phyloP scores from a whole-genome alignment of 2,888 invertebrate species.

The Lottia scabra region DNA sequence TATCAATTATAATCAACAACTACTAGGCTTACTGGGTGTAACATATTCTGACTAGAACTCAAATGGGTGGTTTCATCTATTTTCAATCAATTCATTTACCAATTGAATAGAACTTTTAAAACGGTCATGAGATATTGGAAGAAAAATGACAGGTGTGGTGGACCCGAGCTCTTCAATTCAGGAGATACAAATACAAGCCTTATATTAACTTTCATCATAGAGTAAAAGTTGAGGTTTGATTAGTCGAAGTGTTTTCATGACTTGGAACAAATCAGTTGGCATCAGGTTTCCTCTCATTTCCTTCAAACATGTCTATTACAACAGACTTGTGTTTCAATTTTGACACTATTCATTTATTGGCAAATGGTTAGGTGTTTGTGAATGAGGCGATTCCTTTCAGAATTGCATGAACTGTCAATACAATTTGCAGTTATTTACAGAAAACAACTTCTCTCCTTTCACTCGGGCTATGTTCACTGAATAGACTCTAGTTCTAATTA shows the following conservation, averaged over 20 bases:
- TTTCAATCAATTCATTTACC: background rate
- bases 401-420: constrained; percentile 29
- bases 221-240: constrained; percentile 23
- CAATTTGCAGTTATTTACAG: constrained; percentile 30
- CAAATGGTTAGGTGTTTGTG: constrained; percentile 21
- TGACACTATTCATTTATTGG: constrained; percentile 1
- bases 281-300: constrained; percentile 18
- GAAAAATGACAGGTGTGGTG: constrained; percentile 12
- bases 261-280: constrained; percentile 3
- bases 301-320: constrained; percentile 18
- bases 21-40: background rate
- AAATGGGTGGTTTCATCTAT: background rate
- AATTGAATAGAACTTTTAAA: background rate
- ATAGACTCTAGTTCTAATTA: constrained; percentile 22
- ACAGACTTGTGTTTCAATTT: background rate
- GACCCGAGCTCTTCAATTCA: constrained; percentile 3
- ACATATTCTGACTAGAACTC: background rate
- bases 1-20: background rate
- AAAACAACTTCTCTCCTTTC: constrained; percentile 27
- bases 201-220: background rate
- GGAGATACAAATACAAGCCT: constrained; percentile 14
- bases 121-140: background rate
- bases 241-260: constrained; percentile 5
- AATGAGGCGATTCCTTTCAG: constrained; percentile 15
- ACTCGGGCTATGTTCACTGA: constrained; percentile 9